Evolutionary conservation across 2,888 invertebrate genomes (phyloP).

Genomic region (Rugalucina vietnamica): DNA sequence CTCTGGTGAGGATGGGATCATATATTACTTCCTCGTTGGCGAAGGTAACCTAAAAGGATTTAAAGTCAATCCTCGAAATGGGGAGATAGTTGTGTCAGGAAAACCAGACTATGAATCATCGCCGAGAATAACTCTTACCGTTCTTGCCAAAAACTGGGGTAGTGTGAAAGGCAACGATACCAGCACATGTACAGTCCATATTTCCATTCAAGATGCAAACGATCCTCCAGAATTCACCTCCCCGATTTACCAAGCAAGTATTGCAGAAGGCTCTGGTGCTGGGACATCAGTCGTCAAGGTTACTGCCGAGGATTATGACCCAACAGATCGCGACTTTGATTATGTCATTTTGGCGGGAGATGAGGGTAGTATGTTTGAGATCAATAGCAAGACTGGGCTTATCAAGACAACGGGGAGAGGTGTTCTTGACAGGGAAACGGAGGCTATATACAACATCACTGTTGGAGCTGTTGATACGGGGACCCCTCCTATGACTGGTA

Average conservation of each 20-base stretch:
- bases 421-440: slow-evolving; percentile 76
- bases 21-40: slow-evolving; percentile 96
- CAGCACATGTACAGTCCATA: slow-evolving; percentile 96
- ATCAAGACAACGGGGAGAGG: slow-evolving; percentile 72
- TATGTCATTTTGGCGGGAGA: slow-evolving; percentile 77
- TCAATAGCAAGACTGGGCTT: slow-evolving; percentile 69
- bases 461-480: slow-evolving; percentile 79
- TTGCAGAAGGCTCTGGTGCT: slow-evolving; percentile 94
- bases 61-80: slow-evolving; percentile 91
- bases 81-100: slow-evolving; percentile 92
- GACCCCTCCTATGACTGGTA: slow-evolving; percentile 77
- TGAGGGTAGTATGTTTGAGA: slow-evolving; percentile 66
- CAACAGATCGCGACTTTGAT: slow-evolving; percentile 72
- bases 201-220: slow-evolving; percentile 97
- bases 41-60: slow-evolving; percentile 97
- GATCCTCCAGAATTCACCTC: slow-evolving; percentile 97
- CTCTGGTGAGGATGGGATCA: slow-evolving; percentile 83
- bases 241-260: slow-evolving; percentile 89
- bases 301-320: slow-evolving; percentile 87
- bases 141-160: slow-evolving; percentile 97
- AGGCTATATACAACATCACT: slow-evolving; percentile 72
- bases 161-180: slow-evolving; percentile 97
- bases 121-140: slow-evolving; percentile 87
- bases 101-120: slow-evolving; percentile 85
- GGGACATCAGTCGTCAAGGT: slow-evolving; percentile 93